phyloP scores from a whole-genome alignment of 2,113 vertebrate species.

The Xiphophorus maculatus region DNA sequence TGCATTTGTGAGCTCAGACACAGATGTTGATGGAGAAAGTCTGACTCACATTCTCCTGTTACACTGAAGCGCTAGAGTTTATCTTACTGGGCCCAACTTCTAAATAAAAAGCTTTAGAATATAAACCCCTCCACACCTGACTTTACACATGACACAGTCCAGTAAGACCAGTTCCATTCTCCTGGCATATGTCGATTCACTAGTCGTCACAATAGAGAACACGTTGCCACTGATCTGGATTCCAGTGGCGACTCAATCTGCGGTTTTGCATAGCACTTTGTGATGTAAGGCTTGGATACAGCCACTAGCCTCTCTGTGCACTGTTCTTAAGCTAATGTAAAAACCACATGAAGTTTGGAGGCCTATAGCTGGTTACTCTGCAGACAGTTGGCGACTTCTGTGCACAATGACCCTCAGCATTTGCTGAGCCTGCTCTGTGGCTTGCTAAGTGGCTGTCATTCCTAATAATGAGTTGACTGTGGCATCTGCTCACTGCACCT shows the following conservation, averaged over 20 bases:
- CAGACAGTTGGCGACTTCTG: not conserved
- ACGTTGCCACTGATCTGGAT: not conserved
- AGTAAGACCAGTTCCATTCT: too few species aligned
- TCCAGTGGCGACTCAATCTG: not conserved
- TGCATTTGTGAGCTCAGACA: not conserved
- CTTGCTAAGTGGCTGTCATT: too few species aligned
- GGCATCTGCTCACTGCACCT: too few species aligned
- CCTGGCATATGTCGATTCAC: not conserved
- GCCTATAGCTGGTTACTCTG: not conserved
- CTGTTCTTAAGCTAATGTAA: not conserved
- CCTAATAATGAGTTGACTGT: too few species aligned
- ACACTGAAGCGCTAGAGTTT: not conserved
- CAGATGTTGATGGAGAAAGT: not conserved
- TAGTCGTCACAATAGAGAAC: not conserved
- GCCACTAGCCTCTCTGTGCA: not conserved
- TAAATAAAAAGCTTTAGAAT: not conserved
- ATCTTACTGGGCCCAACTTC: not conserved
- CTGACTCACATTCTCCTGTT: too few species aligned
- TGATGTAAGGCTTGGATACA: not conserved
- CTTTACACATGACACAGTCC: not conserved
- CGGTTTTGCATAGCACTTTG: not conserved
- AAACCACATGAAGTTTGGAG: not conserved
- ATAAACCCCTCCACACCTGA: not conserved
- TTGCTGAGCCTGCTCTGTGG: not conserved
- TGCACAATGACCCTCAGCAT: not conserved